Percentiles rank a stretch among this genome's conserved stretches.
Evolutionary conservation across 2,888 invertebrate genomes (phyloP).

Genomic region (Tinea semifulvella): DNA sequence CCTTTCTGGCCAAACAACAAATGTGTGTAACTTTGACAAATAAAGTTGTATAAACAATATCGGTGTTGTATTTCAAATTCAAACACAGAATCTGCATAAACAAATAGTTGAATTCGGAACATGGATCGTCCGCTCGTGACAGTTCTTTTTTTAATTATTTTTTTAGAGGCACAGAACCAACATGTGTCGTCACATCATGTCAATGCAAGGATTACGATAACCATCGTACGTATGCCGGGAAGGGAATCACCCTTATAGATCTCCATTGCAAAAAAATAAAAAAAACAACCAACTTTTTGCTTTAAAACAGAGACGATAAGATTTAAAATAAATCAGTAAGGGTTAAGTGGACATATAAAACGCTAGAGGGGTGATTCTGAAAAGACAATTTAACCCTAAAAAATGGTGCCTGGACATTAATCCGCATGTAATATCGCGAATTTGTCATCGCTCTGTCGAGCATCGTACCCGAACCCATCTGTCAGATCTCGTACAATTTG

Average conservation of each 20-base stretch:
- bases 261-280: constrained; percentile 34
- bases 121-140: constrained; percentile 22
- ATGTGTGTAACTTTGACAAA: constrained; percentile 4
- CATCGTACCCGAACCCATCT: constrained; percentile 47
- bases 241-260: constrained; percentile 64
- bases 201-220: constrained; percentile 67
- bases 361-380: constrained; percentile 38
- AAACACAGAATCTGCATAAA: constrained; percentile 44
- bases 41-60: constrained; percentile 9
- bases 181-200: constrained; percentile 68
- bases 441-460: constrained; percentile 55
- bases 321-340: constrained; percentile 21
- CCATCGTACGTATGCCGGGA: constrained; percentile 63
- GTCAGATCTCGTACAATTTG: constrained; percentile 37
- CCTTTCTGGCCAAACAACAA: not conserved
- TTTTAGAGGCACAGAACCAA: constrained; percentile 22
- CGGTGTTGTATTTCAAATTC: constrained; percentile 16
- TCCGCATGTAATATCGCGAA: constrained; percentile 66
- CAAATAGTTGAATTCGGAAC: constrained; percentile 39
- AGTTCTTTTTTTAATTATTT: constrained; percentile 10
- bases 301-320: not conserved
- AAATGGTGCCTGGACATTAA: constrained; percentile 62
- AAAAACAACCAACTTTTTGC: not conserved
- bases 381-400: constrained; percentile 68
- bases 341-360: constrained; percentile 23